A percentile compares a stretch with the other conserved stretches of the same genome.
Evolutionary conservation across 1,140 invertebrate species (phyloP).

Genomic region (Bombyx mandarina): DNA sequence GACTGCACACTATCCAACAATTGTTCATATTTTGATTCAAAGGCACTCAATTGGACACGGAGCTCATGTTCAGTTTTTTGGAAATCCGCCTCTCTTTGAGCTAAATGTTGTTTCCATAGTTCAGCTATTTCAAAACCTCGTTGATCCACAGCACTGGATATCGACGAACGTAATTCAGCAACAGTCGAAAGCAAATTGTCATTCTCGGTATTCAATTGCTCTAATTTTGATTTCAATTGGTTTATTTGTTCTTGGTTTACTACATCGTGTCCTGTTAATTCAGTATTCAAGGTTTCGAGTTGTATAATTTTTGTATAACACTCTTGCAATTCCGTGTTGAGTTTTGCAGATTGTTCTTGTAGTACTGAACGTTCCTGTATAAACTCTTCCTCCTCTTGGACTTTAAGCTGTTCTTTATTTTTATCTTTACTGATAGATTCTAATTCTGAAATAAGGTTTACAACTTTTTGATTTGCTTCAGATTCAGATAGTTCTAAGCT

Average conservation of each 20-base stretch:
- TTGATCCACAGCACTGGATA: constrained; percentile 72
- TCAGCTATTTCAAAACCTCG: constrained; percentile 75
- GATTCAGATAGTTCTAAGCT: constrained; percentile 15
- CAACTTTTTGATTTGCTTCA: constrained; percentile 20
- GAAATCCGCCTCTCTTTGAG: constrained; percentile 73
- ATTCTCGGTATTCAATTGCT: constrained; percentile 57
- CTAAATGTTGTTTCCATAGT: constrained; percentile 76
- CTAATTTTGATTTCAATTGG: constrained; percentile 35
- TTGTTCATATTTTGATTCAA: constrained; percentile 68
- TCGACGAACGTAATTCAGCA: constrained; percentile 53
- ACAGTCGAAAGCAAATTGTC: constrained; percentile 52
- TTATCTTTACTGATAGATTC: constrained; percentile 12
- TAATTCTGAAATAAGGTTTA: constrained; percentile 22
- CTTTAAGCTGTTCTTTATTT: constrained; percentile 17
- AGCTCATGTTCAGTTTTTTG: constrained; percentile 66
- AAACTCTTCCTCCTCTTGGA: constrained; percentile 12
- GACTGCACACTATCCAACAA: constrained; percentile 60
- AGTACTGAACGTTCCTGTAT: constrained; percentile 27
- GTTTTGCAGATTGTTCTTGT: constrained; percentile 52
- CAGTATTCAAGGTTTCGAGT: constrained; percentile 30
- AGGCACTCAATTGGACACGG: constrained; percentile 47
- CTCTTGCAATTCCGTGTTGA: constrained; percentile 39
- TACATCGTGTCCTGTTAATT: constrained; percentile 21
- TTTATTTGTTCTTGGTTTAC: constrained; percentile 30
- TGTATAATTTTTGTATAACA: constrained; percentile 23